Evolutionary conservation across 2,797 vertebrate genomes (phyloP), one percentile per base, ranked within the genome.

Genomic region (Tragopan temminckii): DNA sequence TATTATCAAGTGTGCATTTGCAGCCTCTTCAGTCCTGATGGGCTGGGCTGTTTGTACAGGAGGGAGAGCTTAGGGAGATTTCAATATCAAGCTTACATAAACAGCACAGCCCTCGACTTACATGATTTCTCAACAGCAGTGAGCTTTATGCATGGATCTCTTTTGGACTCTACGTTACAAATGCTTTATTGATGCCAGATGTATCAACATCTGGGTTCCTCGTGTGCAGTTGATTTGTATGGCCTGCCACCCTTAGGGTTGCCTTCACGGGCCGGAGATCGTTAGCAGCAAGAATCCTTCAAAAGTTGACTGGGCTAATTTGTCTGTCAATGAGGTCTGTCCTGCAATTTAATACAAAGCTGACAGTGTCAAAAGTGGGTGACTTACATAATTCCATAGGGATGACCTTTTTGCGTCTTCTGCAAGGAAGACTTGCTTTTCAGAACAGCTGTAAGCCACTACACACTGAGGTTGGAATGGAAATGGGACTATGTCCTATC

Each of bases 261-360:
- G 92, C 43, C 68, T 96, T 96, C 91, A 92, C 78, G 93, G 95
- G 94, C 88, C 58, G 90, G 82, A 92, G 85, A 95, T 95, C 91
- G 66, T 91, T 91, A 97, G 85, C 90, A 92, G 69, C 43, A 58
- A 86, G 88, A 94, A 94, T 85, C 75, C 89, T 84, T 92, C 94
- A 92, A 80, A 88, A 76, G 82, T 94, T 92, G 95, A 81, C 92
- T 97, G 94, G 90, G 90, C 50, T 96, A 94, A 97, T 96, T 96
- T 94, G 55, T 80, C 87, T 93, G 90, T 92, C 94, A 84, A 11
- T 94, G 63, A 63, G 64, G 74, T 81, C 85, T 87, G 69, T 82
- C 84, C 63, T 89, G 61, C 59, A 90, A 68, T 69, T 71, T 77
- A 75, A 81, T 74, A 42, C 0, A 0, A 88, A 81, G 48, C 36